Evolutionary conservation across 2,113 vertebrate genomes (phyloP), one percentile per base, ranked within the genome.

Genomic region (Amphiprion percula): DNA sequence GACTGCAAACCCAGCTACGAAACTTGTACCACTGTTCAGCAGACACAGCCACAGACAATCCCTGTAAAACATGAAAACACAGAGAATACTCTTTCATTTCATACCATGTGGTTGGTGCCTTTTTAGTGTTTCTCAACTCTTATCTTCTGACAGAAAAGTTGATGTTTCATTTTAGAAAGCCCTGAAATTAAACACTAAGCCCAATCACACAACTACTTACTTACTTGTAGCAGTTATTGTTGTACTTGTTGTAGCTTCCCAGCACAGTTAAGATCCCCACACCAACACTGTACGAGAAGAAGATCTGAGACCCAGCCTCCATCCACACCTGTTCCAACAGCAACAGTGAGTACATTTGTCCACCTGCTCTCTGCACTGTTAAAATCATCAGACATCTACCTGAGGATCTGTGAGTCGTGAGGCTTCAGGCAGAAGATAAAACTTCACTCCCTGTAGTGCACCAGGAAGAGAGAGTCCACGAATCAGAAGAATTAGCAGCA

Each of bases 211-310:
- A 37, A 37, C 0, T 37, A 37, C 33, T 37, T 17, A 37, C 88
- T 80, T 68, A 94, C 95, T 77, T 94, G 49, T 95, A 95, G 73
- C 94, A 95, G 90, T 95, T 94, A 74, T 94, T 95, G 56, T 88
- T 89, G 76, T 89, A 88, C 10, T 56, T 54, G 80, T 95, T 95
- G 84, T 95, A 95, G 68, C 94, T 95, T 50, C 89, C 91, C 0
- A 95, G 69, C 5, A 89, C 90, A 7, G 44, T 87, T 14, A 94
- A 52, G 7, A 61, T 4, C 2, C 94, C 93, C 44, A 89, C 87
- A 4, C 91, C 87, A 10, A 95, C 14, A 65, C 94, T 93, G 80
- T 89, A 95, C 3, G 93, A 94, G 79, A 92, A 95, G 67, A 93
- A 91, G 66, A 95, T 90, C 85, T 95, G 95, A 70, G 88, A 33